Conservation (phyloP, 1,140 invertebrate genomes). For the Drosophila pseudoananassae region DNA sequence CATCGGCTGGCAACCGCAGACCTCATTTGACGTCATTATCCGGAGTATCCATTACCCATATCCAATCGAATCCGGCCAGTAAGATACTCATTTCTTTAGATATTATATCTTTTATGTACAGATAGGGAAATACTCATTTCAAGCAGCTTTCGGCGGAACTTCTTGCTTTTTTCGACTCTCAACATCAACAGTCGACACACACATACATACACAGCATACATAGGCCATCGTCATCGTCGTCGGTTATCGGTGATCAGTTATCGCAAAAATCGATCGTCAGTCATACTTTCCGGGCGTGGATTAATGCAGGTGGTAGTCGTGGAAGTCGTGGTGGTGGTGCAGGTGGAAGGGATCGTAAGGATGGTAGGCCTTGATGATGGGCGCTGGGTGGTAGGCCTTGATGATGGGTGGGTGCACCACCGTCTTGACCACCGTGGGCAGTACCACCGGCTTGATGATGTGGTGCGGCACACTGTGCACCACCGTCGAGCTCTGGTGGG, state of each 20-base stretch:
- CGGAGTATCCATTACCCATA: slow-evolving; percentile 3
- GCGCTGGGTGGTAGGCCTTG: slow-evolving; percentile 76
- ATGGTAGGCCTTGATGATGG: slow-evolving; percentile 70
- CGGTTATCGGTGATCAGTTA: slow-evolving; percentile 22
- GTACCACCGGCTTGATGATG: slow-evolving; percentile 75
- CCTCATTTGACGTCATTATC: background rate
- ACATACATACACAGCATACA: slow-evolving; percentile 48
- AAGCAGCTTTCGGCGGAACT: slow-evolving; percentile 48
- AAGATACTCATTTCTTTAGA: slow-evolving; percentile 2
- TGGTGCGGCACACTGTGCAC: slow-evolving; percentile 78
- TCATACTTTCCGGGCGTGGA: slow-evolving; percentile 2
- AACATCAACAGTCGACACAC: slow-evolving; percentile 28
- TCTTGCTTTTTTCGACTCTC: slow-evolving; percentile 15
- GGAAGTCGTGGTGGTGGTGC: slow-evolving; percentile 74
- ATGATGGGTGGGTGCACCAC: slow-evolving; percentile 75
- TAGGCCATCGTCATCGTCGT: slow-evolving; percentile 8
- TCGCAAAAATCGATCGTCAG: slow-evolving; percentile 30
- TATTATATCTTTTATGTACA: slow-evolving; percentile 50
- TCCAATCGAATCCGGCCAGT: background rate
- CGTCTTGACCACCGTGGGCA: slow-evolving; percentile 74
- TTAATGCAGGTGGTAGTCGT: slow-evolving; percentile 69
- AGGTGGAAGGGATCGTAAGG: slow-evolving; percentile 74
- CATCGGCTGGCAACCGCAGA: background rate
- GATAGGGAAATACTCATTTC: slow-evolving; percentile 27
- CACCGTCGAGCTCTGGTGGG: slow-evolving; percentile 85